phyloP scores from a whole-genome alignment of 2,797 vertebrate genomes.

The Sarcoramphus papa region DNA sequence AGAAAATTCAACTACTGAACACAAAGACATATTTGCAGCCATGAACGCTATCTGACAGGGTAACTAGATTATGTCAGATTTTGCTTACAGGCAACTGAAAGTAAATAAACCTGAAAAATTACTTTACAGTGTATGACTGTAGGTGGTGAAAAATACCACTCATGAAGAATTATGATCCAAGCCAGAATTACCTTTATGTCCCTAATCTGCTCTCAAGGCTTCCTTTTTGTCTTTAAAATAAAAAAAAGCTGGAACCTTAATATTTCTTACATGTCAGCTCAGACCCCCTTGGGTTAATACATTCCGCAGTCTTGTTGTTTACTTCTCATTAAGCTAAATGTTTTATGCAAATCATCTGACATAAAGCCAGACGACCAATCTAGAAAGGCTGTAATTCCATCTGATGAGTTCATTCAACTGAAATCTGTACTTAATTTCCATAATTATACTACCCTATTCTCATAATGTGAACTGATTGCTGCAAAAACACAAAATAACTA shows the following conservation, averaged over 20 bases:
- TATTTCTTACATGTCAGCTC: conserved; percentile 70
- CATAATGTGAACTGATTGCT: conserved; percentile 78
- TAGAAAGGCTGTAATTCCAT: conserved; percentile 77
- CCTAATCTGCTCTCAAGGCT: conserved; percentile 49
- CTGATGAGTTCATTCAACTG: conserved; percentile 79
- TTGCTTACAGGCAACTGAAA: conserved; percentile 63
- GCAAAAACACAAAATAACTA: conserved; percentile 71
- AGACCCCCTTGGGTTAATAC: conserved; percentile 71
- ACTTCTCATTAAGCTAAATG: conserved; percentile 80
- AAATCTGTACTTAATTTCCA: conserved; percentile 80
- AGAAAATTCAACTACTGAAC: conserved; percentile 30
- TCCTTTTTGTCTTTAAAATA: conserved; percentile 46
- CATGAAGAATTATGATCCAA: conserved; percentile 51
- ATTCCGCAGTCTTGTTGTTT: conserved; percentile 71
- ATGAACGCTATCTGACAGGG: conserved; percentile 31
- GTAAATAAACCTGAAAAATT: conserved; percentile 69
- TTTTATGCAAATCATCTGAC: conserved; percentile 77
- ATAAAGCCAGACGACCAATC: conserved; percentile 77
- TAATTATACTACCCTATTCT: conserved; percentile 77
- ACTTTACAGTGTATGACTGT: conserved; percentile 17
- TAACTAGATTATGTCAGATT: conserved; percentile 68
- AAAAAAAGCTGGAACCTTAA: conserved; percentile 27
- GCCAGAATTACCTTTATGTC: conserved; percentile 42
- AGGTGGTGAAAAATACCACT: conserved; percentile 51
- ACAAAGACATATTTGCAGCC: conserved; percentile 30